These are phyloP conservation scores for Lasiommata megera DNA, from an alignment of 2,888 invertebrate species.

Conservation along the genomic window DNA sequence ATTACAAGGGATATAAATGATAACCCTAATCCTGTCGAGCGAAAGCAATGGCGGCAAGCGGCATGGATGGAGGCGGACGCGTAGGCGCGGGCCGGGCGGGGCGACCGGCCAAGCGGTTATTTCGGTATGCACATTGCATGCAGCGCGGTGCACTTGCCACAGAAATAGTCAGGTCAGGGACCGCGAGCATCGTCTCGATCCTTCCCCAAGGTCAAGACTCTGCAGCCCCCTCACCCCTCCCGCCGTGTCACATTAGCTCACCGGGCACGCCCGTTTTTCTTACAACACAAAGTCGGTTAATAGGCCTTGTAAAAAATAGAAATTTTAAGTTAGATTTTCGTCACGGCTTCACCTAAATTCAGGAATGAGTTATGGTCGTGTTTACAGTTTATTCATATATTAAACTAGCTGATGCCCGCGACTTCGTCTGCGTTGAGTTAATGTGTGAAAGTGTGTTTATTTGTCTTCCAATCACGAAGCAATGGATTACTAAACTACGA, in stretches of 20 bases:
- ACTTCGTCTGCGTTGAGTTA: too few relatives aligned
- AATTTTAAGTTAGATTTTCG: constrained; percentile 1
- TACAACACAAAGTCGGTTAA: constrained; percentile 39
- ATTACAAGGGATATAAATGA: background rate
- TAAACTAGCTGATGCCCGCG: too few relatives aligned
- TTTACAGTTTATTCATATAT: background rate
- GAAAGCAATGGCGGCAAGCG: constrained; percentile 26
- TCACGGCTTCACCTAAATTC: background rate
- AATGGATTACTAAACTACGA: too few relatives aligned
- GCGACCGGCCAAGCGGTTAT: constrained; percentile 68
- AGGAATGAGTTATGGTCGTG: background rate
- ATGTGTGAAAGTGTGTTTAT: too few relatives aligned
- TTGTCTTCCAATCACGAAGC: too few relatives aligned
- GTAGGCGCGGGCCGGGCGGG: constrained; percentile 49
- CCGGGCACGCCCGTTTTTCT: constrained; percentile 47
- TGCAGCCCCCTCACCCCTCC: constrained; percentile 42
- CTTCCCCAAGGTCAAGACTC: constrained; percentile 80
- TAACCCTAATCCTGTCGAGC: constrained; percentile 8
- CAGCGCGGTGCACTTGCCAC: constrained; percentile 78
- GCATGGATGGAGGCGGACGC: constrained; percentile 36
- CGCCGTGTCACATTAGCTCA: constrained; percentile 44
- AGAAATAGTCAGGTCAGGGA: constrained; percentile 82
- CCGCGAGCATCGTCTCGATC: constrained; percentile 75
- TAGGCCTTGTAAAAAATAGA: constrained; percentile 34
- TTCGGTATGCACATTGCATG: constrained; percentile 81